These are phyloP conservation scores for Gastrophysa polygoni DNA, from an alignment of 2,888 invertebrate species.

Conservation along the genomic window DNA sequence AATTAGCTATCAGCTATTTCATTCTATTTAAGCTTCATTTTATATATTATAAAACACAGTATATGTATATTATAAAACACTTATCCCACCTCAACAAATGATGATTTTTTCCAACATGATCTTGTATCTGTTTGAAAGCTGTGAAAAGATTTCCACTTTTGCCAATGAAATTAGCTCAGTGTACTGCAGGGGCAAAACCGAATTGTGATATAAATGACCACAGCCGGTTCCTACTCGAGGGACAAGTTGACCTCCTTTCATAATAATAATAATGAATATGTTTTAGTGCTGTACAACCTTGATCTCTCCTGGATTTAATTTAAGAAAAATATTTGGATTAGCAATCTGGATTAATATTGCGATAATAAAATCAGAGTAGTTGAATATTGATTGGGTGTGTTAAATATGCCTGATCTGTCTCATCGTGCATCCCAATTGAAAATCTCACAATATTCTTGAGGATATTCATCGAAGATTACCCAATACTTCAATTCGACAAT, in stretches of 20 bases:
- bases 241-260: conserved; percentile 52
- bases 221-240: conserved; percentile 55
- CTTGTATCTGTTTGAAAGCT: too few relatives aligned
- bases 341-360: background rate
- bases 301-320: conserved; percentile 48
- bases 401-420: conserved; percentile 2
- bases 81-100: too few relatives aligned
- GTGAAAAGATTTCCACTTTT: background rate
- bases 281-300: conserved; percentile 49
- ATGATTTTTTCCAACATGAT: too few relatives aligned
- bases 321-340: background rate
- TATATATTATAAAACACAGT: too few relatives aligned
- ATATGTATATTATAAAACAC: too few relatives aligned
- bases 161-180: conserved; percentile 25
- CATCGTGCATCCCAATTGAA: conserved; percentile 9
- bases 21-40: too few relatives aligned
- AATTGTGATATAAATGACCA: conserved; percentile 57
- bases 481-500: background rate
- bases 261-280: conserved; percentile 37
- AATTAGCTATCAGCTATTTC: too few relatives aligned
- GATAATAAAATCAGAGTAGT: background rate
- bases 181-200: conserved; percentile 41
- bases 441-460: too few relatives aligned
- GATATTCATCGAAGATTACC: too few relatives aligned
- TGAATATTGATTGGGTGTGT: conserved; percentile 5